These are phyloP conservation scores for Taphrorychus bicolor DNA, from an alignment of 2,888 invertebrate species.

Conservation along the genomic window DNA sequence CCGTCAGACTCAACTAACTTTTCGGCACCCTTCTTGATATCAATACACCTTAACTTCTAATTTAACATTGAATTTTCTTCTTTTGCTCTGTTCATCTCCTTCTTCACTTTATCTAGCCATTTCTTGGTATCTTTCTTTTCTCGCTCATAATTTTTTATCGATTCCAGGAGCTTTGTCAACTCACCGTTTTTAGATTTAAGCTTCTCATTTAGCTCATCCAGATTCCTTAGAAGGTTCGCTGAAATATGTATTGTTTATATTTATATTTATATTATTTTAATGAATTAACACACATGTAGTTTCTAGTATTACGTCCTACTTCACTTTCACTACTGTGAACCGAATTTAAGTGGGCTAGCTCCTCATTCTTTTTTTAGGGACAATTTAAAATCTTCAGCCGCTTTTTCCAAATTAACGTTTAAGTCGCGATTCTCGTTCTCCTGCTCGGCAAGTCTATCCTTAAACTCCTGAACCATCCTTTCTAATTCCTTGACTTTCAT, in stretches of 20 bases:
- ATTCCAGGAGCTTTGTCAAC: constrained; percentile 5
- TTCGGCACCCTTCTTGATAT: background rate
- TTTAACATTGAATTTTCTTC: constrained; percentile 39
- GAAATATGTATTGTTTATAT: too few relatives aligned
- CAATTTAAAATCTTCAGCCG: background rate
- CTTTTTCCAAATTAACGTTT: constrained; percentile 8
- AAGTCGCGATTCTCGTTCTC: constrained; percentile 40
- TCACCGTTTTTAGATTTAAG: constrained; percentile 3
- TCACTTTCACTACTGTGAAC: too few relatives aligned
- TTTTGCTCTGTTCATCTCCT: constrained; percentile 41
- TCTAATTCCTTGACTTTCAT: constrained; percentile 42
- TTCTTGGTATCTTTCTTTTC: constrained; percentile 39
- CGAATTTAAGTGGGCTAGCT: too few relatives aligned
- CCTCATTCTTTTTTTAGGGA: too few relatives aligned
- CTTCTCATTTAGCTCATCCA: too few relatives aligned
- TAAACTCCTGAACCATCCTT: constrained; percentile 45
- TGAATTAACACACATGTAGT: too few relatives aligned
- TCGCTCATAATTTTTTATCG: constrained; percentile 34
- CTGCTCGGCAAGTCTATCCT: constrained; percentile 44
- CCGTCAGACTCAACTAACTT: constrained; percentile 27
- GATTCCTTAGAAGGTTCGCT: too few relatives aligned
- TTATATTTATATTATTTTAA: too few relatives aligned
- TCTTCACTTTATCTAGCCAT: constrained; percentile 35
- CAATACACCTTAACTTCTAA: constrained; percentile 25
- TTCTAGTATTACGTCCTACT: too few relatives aligned